Percentiles rank a stretch among this genome's conserved stretches.
These are phyloP conservation scores for Lamprologus tigripictilis DNA, from an alignment of 2,113 vertebrate genomes.

Conservation along the genomic window DNA sequence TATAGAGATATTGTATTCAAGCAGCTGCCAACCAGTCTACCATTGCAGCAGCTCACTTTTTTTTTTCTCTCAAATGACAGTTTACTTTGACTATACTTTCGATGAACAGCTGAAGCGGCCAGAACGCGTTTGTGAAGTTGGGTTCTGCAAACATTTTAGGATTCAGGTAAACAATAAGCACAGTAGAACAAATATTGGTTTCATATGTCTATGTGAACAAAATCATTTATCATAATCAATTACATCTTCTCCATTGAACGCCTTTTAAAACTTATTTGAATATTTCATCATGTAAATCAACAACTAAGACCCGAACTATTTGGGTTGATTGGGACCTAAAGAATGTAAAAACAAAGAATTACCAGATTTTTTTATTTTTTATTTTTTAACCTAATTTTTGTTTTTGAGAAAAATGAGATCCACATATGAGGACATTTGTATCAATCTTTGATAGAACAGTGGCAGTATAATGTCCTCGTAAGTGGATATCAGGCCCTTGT, in stretches of 20 bases:
- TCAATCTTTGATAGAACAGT: no score
- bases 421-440: no score
- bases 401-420: no score
- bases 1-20: neutral
- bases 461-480: no score
- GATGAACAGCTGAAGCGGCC: rapidly evolving
- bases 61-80: neutral
- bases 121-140: neutral
- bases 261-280: neutral
- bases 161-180: neutral
- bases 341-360: neutral
- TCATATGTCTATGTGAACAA: neutral
- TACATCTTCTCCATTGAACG: neutral
- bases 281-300: neutral
- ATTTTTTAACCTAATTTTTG: no score
- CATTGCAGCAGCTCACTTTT: neutral
- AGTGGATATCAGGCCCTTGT: no score
- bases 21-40: neutral
- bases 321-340: neutral
- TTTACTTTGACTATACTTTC: neutral
- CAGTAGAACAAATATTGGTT: neutral
- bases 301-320: neutral
- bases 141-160: neutral
- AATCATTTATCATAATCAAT: neutral
- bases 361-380: no score